Percentiles rank a stretch among this genome's conserved stretches.
phyloP scores from a whole-genome alignment of 1,140 invertebrate genomes.

The Stratiolaelaps scimitus region DNA sequence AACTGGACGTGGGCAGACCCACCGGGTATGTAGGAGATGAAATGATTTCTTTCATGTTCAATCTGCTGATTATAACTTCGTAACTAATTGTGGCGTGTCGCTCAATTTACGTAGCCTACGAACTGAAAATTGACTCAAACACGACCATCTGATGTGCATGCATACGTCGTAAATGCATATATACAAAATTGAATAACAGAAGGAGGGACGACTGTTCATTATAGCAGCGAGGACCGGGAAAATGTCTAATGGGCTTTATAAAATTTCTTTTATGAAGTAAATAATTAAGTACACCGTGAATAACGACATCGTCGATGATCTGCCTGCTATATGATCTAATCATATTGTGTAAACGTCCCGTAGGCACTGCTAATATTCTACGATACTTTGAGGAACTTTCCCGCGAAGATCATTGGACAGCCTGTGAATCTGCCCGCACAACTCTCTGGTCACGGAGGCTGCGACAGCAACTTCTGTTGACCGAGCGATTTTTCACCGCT shows the following conservation, averaged over 20 bases:
- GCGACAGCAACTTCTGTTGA: constrained; percentile 5
- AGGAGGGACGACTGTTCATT: too few relatives aligned
- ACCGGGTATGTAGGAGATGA: constrained; percentile 3
- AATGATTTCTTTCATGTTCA: constrained; percentile 2
- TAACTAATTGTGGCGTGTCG: not conserved
- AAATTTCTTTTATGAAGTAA: too few relatives aligned
- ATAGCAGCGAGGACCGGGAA: too few relatives aligned
- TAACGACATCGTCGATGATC: too few relatives aligned
- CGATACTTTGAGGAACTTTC: constrained; percentile 1
- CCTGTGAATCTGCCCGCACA: constrained; percentile 20
- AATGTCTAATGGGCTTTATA: too few relatives aligned
- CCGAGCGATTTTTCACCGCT: constrained; percentile 15
- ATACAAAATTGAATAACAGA: too few relatives aligned
- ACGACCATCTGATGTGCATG: too few relatives aligned
- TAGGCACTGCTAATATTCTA: not conserved
- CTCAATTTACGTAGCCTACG: too few relatives aligned
- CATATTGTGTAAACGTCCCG: not conserved
- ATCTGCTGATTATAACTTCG: not conserved
- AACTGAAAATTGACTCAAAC: too few relatives aligned
- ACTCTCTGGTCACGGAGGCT: constrained; percentile 10
- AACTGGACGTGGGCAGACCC: constrained; percentile 19
- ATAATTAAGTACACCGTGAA: too few relatives aligned
- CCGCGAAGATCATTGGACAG: constrained; percentile 2
- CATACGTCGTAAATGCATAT: too few relatives aligned
- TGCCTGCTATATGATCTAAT: not conserved